Evolutionary conservation across 2,797 vertebrate species (phyloP).

Genomic region (Cryptoblepharus egeriae): DNA sequence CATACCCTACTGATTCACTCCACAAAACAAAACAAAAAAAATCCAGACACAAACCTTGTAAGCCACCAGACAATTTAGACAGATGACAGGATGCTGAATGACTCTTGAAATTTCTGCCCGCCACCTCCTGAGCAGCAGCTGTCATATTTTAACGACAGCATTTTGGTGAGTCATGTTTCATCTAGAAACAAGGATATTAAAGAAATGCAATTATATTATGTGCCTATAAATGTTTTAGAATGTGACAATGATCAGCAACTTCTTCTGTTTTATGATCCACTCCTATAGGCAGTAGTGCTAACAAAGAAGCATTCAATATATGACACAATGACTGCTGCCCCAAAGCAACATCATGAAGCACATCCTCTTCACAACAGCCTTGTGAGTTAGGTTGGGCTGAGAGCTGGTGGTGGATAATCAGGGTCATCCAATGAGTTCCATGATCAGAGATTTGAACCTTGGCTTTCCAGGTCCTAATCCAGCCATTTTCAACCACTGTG

Average conservation of each 20-base stretch:
- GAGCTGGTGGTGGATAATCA: too few species aligned
- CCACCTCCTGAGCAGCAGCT: constrained; percentile 47
- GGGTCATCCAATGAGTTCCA: too few species aligned
- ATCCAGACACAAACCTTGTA: constrained; percentile 23
- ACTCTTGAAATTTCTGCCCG: constrained; percentile 36
- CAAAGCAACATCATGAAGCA: background rate
- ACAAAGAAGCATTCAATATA: background rate
- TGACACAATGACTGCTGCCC: background rate
- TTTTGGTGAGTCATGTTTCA: constrained; percentile 18
- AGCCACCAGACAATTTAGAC: constrained; percentile 33
- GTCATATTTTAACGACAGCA: constrained; percentile 24
- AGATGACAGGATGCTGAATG: constrained; percentile 39
- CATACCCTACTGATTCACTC: constrained; percentile 28
- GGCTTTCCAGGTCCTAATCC: too few species aligned
- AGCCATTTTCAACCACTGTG: too few species aligned
- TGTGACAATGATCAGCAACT: background rate
- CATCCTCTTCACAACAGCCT: background rate
- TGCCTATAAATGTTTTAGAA: background rate
- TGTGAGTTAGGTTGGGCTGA: too few species aligned
- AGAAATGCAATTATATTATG: constrained; percentile 39
- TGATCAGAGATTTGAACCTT: too few species aligned
- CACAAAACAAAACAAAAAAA: constrained; percentile 24
- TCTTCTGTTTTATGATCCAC: background rate
- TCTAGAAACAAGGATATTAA: constrained; percentile 26
- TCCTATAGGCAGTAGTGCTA: background rate